Evolutionary conservation across 2,888 invertebrate species (phyloP).

Genomic region (Hypercompe scribonia): DNA sequence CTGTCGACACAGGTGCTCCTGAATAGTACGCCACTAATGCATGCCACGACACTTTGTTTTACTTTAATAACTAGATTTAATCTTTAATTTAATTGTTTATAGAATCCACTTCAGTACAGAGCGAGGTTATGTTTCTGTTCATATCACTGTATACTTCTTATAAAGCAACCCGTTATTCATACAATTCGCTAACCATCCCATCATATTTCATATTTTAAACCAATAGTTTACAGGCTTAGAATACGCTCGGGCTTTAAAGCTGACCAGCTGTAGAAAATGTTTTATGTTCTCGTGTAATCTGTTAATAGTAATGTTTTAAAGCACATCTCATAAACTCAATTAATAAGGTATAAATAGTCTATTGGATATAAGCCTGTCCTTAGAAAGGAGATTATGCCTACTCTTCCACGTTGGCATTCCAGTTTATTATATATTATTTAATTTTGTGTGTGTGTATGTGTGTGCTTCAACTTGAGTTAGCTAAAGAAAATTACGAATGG

Average conservation of each 20-base stretch:
- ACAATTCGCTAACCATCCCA: not conserved
- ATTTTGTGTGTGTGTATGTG: not conserved
- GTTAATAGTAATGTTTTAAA: too few relatives aligned
- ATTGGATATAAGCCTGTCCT: too few relatives aligned
- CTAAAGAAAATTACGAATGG: not conserved
- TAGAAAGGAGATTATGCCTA: too few relatives aligned
- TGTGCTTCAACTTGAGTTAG: not conserved
- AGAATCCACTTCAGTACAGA: not conserved
- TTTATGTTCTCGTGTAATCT: not conserved
- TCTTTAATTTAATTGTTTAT: not conserved
- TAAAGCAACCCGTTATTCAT: not conserved
- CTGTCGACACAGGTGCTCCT: too few relatives aligned
- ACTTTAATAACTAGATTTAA: not conserved
- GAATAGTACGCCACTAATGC: not conserved
- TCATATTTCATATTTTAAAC: not conserved
- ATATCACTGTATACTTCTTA: too few relatives aligned
- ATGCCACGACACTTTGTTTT: not conserved
- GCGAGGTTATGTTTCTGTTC: too few relatives aligned
- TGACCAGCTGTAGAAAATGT: not conserved
- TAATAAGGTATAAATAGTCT: too few relatives aligned
- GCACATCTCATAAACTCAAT: too few relatives aligned
- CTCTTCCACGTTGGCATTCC: too few relatives aligned
- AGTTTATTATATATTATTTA: not conserved
- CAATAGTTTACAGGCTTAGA: not conserved
- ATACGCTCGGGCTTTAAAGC: not conserved